Evolutionary conservation across 2,888 invertebrate species (phyloP).

Genomic region (Conops quadrifasciatus): DNA sequence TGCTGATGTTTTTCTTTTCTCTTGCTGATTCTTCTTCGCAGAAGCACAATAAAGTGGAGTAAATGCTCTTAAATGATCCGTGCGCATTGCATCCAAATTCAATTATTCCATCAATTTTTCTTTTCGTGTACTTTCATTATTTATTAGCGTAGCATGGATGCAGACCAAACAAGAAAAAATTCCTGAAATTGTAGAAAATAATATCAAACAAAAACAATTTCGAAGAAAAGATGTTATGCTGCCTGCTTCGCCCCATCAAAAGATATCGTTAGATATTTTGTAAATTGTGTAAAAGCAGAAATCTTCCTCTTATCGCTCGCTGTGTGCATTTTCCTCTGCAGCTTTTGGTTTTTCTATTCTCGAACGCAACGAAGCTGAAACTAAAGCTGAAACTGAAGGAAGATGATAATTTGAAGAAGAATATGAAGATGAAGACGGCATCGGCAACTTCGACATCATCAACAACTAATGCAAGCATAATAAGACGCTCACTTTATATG

Average conservation of each 20-base stretch:
- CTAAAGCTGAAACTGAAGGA: conserved; percentile 3
- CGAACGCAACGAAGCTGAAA: not conserved
- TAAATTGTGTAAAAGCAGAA: not conserved
- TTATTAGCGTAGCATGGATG: conserved; percentile 2
- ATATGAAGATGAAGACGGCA: conserved; percentile 11
- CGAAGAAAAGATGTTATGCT: not conserved
- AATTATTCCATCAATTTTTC: conserved; percentile 30
- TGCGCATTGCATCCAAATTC: conserved; percentile 29
- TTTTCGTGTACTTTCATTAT: conserved; percentile 19
- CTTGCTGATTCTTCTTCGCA: not conserved
- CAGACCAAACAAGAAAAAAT: not conserved
- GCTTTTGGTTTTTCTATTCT: not conserved
- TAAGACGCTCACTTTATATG: conserved; percentile 29
- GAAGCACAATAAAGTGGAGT: not conserved
- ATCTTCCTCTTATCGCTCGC: not conserved
- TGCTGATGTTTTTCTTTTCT: not conserved
- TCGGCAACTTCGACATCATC: conserved; percentile 33
- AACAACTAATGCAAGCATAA: conserved; percentile 36
- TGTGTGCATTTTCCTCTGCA: not conserved
- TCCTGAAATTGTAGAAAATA: not conserved
- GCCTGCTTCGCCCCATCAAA: not conserved
- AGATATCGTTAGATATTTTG: not conserved
- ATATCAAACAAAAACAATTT: conserved; percentile 1
- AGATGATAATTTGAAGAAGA: not conserved
- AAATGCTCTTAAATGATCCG: conserved; percentile 27